Evolutionary conservation across 2,113 vertebrate genomes (phyloP), one percentile per base, ranked within the genome.

Genomic region (Sorex araneus): DNA sequence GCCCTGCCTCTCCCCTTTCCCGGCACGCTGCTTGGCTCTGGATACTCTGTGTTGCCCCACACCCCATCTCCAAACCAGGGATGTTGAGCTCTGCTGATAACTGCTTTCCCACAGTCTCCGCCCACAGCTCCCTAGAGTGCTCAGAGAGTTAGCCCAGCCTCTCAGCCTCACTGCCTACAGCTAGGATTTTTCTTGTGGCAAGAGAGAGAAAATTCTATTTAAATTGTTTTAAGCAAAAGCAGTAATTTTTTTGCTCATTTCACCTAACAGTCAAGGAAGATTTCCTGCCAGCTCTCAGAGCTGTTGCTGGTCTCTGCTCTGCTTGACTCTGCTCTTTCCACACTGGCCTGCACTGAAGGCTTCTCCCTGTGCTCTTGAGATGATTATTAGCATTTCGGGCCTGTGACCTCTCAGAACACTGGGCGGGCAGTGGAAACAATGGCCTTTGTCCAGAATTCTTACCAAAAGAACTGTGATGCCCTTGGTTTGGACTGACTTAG

Each of bases 211-310:
- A 83, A 78, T 57, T 78, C 64, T 6, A 21, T 54, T 32, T 32
- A 30, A 77, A 54, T 45, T 57, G 4, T 67, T 75, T 40, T 82
- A 90, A 82, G 77, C n/a, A 40, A 87, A 75, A 87, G 47, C 36
- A 90, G 70, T 3, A 40, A 4, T 40, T 40, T 77, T 34, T 30
- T 70, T 50, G 64, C 40, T 34, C 15, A 0, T 28, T 4, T 28
- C 32, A 50, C 54, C 27, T 18, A 43, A 73, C 19, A 66, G 30
- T 40, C 18, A 36, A 64, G 54, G 45, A 28, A 50, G 19, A 57
- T 54, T 30, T 47, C 73, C 23, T 54, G 36, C 63, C 27, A 57
- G 57, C 34, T 23, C 23, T 36, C 30, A 57, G 25, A 66, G 23
- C 43, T 83, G 27, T 21, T 16, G 32, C 47, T 57, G 84, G 87